Conservation (phyloP, 2,888 invertebrate species). For the Blomia tropicalis region DNA sequence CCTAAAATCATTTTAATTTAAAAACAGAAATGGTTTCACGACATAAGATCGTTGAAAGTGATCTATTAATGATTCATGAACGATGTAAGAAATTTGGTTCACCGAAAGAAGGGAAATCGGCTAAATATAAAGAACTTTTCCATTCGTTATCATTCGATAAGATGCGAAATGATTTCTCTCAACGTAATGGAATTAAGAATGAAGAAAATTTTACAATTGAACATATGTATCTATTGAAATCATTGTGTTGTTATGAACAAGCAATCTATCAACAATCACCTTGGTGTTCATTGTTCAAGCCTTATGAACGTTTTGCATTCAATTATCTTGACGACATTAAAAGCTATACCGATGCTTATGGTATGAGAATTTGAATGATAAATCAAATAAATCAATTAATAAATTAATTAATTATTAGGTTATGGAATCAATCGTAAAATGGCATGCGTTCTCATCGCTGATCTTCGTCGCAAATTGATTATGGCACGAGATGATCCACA, state of each 20-base stretch:
- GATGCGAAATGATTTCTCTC: background rate
- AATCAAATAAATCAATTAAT: background rate
- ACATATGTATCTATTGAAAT: conserved; percentile 33
- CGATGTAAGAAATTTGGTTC: background rate
- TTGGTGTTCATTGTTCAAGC: conserved; percentile 35
- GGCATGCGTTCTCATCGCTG: conserved; percentile 36
- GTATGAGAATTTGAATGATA: background rate
- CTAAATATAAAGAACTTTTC: background rate
- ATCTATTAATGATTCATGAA: background rate
- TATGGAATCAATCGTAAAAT: conserved; percentile 33
- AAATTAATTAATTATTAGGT: background rate
- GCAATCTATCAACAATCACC: conserved; percentile 32
- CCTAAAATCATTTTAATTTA: no score
- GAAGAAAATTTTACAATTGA: conserved; percentile 30
- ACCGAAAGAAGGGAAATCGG: background rate
- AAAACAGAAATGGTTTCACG: no score
- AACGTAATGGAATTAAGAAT: conserved; percentile 12
- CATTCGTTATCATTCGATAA: conserved; percentile 5
- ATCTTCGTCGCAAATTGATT: conserved; percentile 28
- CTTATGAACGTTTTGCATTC: conserved; percentile 34
- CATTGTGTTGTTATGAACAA: conserved; percentile 35
- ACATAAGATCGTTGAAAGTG: no score
- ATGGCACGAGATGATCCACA: conserved; percentile 31
- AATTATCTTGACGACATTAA: conserved; percentile 37
- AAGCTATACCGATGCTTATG: conserved; percentile 36